Evolutionary conservation across 2,113 vertebrate species (phyloP).

Genomic region (Arvicanthis niloticus): DNA sequence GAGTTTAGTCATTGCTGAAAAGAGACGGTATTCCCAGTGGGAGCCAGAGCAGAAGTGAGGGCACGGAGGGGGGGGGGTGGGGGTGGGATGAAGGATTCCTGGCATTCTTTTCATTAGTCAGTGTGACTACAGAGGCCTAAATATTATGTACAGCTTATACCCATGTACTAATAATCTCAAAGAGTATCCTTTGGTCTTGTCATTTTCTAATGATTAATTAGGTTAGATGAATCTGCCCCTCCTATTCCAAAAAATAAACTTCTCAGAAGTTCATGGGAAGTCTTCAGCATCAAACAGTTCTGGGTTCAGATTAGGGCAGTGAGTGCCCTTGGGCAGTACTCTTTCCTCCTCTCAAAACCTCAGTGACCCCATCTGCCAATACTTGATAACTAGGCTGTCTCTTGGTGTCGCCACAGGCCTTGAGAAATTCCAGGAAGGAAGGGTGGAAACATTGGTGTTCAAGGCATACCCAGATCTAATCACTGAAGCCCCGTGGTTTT

Average conservation of each 20-base stretch:
- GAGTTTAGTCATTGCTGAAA: not conserved
- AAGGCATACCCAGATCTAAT: not conserved
- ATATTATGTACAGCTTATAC: not conserved
- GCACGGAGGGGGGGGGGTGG: no score
- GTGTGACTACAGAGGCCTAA: not conserved
- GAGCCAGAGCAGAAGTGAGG: not conserved
- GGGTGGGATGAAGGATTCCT: not conserved
- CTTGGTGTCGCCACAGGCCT: not conserved
- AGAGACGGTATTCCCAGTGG: not conserved
- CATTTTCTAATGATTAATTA: not conserved
- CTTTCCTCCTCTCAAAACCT: not conserved
- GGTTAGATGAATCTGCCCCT: not conserved
- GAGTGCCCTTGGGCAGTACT: not conserved
- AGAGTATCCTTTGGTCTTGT: not conserved
- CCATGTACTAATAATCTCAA: not conserved
- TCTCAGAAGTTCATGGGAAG: not conserved
- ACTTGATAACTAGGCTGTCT: not conserved
- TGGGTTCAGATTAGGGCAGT: slow-evolving; percentile 1
- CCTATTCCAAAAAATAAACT: slow-evolving; percentile 27
- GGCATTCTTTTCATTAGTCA: not conserved
- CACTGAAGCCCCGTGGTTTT: slow-evolving; percentile 12
- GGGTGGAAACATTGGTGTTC: not conserved
- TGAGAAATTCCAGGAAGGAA: not conserved
- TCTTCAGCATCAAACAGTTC: not conserved
- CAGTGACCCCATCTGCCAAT: not conserved